A percentile compares a stretch with the other conserved stretches of the same genome.
Evolutionary conservation across 2,888 invertebrate genomes (phyloP).

Genomic region (Drosophila paranaensis): DNA sequence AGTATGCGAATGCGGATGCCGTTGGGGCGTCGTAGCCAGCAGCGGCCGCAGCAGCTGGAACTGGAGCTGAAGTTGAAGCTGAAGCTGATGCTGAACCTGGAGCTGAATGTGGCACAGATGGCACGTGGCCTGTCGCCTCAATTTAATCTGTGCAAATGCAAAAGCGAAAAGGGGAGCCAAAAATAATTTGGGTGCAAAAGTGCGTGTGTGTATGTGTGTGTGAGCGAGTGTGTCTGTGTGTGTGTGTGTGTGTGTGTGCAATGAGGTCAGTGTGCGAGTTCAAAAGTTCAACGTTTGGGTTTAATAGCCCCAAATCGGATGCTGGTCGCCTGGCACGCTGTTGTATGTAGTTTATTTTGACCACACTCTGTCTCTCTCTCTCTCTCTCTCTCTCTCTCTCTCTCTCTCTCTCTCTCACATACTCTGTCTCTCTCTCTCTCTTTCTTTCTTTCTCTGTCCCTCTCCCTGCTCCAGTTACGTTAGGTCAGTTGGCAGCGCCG

Average conservation of each 20-base stretch:
- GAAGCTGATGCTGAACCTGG: neutral
- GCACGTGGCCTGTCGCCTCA: conserved; percentile 53
- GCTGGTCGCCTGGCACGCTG: conserved; percentile 20
- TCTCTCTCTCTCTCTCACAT: no score
- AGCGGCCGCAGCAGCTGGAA: neutral
- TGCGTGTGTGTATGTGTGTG: conserved; percentile 16
- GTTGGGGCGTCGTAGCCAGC: conserved; percentile 8
- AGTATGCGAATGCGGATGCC: conserved; percentile 23
- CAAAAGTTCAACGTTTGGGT: conserved; percentile 70
- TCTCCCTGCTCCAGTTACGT: conserved; percentile 15
- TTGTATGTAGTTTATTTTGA: neutral
- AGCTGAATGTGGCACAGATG: neutral
- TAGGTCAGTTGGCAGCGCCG: conserved; percentile 47
- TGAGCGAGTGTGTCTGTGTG: neutral
- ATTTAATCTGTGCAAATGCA: conserved; percentile 70
- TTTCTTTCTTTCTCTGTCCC: neutral
- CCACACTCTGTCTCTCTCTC: neutral
- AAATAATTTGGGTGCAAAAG: conserved; percentile 56
- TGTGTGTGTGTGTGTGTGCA: conserved; percentile 28
- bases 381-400: neutral
- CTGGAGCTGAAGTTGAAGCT: neutral
- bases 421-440: no score
- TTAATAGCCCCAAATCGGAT: conserved; percentile 57
- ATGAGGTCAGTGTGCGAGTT: conserved; percentile 73
- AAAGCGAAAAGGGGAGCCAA: conserved; percentile 34